Percentiles rank a stretch among this genome's conserved stretches.
Evolutionary conservation across 2,888 invertebrate genomes (phyloP).

Genomic region (Hirudinaria manillensis): DNA sequence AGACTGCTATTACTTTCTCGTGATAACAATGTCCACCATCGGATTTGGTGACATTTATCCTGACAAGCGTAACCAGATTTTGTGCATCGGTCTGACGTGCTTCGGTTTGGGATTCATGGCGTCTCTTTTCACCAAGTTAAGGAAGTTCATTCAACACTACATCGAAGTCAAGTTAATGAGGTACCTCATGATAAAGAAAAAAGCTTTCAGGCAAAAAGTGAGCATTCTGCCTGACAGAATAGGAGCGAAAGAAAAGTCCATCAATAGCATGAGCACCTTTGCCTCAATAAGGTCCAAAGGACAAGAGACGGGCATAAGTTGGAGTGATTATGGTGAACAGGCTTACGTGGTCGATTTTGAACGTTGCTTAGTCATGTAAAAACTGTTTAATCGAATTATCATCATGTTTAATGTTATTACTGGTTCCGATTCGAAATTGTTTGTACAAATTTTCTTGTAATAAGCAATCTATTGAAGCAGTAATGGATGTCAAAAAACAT

Average conservation of each 20-base stretch:
- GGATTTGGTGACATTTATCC: conserved; percentile 24
- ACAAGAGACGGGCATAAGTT: no score
- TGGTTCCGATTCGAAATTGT: no score
- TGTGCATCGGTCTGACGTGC: conserved; percentile 11
- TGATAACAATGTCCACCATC: conserved; percentile 22
- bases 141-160: background rate
- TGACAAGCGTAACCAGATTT: background rate
- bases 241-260: no score
- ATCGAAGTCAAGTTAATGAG: background rate
- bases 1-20: conserved; percentile 16
- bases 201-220: no score
- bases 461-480: no score
- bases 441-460: no score
- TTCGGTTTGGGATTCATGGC: conserved; percentile 14
- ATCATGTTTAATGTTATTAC: no score
- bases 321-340: conserved; percentile 8
- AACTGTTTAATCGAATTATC: no score
- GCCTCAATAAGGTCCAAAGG: no score
- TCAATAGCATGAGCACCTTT: no score
- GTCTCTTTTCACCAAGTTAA: conserved; percentile 11
- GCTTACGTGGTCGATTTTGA: conserved; percentile 24
- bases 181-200: background rate
- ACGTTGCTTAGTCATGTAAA: conserved; percentile 18
- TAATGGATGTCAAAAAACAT: no score
- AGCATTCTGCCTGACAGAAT: no score